A percentile compares a stretch with the other conserved stretches of the same genome.
Evolutionary conservation across 2,888 invertebrate species (phyloP).

Genomic region (Timema cristinae): DNA sequence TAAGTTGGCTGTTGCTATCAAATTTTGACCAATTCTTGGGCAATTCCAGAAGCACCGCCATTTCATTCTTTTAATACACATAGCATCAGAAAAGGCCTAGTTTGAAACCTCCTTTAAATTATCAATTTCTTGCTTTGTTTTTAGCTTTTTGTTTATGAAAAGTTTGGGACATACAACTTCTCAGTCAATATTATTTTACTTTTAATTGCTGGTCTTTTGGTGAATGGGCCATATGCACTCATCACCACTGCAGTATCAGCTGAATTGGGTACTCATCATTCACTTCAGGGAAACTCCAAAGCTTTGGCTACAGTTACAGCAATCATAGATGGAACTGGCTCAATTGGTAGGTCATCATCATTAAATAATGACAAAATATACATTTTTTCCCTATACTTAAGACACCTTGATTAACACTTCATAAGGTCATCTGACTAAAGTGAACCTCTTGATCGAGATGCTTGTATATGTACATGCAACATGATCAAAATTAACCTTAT

Average conservation of each 20-base stretch:
- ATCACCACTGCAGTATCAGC: slow-evolving; percentile 96
- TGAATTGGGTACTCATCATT: slow-evolving; percentile 85
- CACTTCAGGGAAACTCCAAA: slow-evolving; percentile 76
- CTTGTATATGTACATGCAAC: too few species aligned
- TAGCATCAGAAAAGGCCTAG: background rate
- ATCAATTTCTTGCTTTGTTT: slow-evolving; percentile 24
- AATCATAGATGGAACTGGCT: slow-evolving; percentile 95
- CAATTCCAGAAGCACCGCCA: background rate
- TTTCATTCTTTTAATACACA: background rate
- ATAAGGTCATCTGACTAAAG: too few species aligned
- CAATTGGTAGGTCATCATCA: slow-evolving; percentile 56
- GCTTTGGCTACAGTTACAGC: slow-evolving; percentile 96
- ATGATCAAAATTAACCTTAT: background rate
- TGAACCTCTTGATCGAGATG: too few species aligned
- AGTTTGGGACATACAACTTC: slow-evolving; percentile 61
- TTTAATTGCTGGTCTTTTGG: slow-evolving; percentile 71
- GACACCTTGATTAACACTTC: too few species aligned
- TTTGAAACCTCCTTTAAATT: background rate
- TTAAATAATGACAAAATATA: background rate
- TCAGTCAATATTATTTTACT: slow-evolving; percentile 63
- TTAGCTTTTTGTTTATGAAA: slow-evolving; percentile 77
- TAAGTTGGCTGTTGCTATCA: too few species aligned
- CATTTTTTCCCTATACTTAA: background rate
- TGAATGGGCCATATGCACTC: slow-evolving; percentile 94
- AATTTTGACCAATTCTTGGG: too few species aligned